Conservation (phyloP, 2,888 invertebrate species). For the Eupsilia transversa region DNA sequence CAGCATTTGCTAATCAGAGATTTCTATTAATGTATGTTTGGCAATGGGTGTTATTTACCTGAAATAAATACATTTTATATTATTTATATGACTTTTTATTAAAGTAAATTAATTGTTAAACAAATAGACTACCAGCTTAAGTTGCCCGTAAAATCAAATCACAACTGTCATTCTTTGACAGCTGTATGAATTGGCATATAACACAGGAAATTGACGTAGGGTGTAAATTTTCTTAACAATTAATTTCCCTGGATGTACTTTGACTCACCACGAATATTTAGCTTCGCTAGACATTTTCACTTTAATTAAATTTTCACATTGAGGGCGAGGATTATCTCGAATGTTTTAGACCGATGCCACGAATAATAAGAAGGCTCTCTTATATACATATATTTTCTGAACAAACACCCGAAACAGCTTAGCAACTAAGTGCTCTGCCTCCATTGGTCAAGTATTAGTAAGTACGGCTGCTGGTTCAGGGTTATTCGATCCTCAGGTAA, state of each 20-base stretch:
- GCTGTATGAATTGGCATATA: background rate
- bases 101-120: background rate
- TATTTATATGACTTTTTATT: background rate
- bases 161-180: background rate
- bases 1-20: too few species aligned
- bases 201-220: background rate
- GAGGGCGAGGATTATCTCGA: conserved; percentile 59
- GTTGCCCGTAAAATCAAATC: background rate
- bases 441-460: background rate
- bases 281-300: conserved; percentile 62
- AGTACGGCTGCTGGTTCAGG: background rate
- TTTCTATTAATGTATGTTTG: too few species aligned
- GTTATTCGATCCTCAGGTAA: background rate
- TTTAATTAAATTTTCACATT: conserved; percentile 74
- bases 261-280: conserved; percentile 61
- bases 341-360: conserved; percentile 57
- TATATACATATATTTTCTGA: conserved; percentile 34
- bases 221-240: background rate
- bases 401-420: conserved; percentile 28
- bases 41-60: too few species aligned
- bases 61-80: too few species aligned
- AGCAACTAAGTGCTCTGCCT: conserved; percentile 21
- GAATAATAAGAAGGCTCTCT: conserved; percentile 61
- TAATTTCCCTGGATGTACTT: conserved; percentile 1
- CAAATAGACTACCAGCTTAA: background rate